Base-by-base conservation (phyloP, 1,140 invertebrate species). In the Ditylenchus dipsaci region DNA sequence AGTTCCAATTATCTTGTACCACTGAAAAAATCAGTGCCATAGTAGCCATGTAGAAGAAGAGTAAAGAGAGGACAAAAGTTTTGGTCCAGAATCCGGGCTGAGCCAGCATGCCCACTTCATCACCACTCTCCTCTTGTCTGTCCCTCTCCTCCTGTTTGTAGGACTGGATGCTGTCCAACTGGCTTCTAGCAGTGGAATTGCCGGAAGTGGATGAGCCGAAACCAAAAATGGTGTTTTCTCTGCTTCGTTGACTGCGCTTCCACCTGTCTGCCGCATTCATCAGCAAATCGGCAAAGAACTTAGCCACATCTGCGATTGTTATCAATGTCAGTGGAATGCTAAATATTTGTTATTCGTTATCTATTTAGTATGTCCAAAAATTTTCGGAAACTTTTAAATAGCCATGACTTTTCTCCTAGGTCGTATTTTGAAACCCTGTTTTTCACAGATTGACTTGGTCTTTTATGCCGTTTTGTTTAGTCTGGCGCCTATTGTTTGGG, bases 291-390 rank as follows among this genome's bases (percentile, higher is more conserved):
- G 76, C 49, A n/a, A 76, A 78, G 49, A 79, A 76, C 62, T 76
- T 76, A 8, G 75, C 75, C 5, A 76, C 64, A 38, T 76, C 75
- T 0, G 75, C 75, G n/a, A 76, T 76, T 63, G 75, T 78, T 1
- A 76, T 79, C 15, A 76, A 57, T 23, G 75, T 76, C n/a, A 79
- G 45, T 0, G 77, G 77, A 53, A 79, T 79, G 17, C 70, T 70
- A 74, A 68, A 21, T 71, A 23, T 68, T n/a, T 19, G 13, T 13
- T 11, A n/a, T 70, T n/a, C n/a, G n/a, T n/a, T n/a, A n/a, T n/a
- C n/a, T n/a, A n/a, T n/a, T n/a, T n/a, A n/a, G n/a, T n/a, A n/a
- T n/a, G n/a, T n/a, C n/a, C n/a, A n/a, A n/a, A n/a, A n/a, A n/a
- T n/a, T n/a, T n/a, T n/a, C n/a, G n/a, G n/a, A n/a, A n/a, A n/a